Evolutionary conservation across 2,113 vertebrate genomes (phyloP).

Genomic region (Nycticorax nycticorax): DNA sequence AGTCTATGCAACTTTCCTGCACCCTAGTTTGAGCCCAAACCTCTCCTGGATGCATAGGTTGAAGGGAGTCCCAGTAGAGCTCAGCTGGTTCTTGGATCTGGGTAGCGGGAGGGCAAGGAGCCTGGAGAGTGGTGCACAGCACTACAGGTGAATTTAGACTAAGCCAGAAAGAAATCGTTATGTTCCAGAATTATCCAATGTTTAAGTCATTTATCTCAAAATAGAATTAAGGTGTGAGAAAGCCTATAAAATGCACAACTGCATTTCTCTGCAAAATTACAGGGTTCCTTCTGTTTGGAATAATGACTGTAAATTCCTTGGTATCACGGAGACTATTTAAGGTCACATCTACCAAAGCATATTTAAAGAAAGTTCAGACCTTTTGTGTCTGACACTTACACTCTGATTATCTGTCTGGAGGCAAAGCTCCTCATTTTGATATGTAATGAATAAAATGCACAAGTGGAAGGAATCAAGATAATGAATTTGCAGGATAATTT

Average conservation of each 20-base stretch:
- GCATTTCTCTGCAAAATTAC: not conserved
- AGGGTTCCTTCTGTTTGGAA: not conserved
- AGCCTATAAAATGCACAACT: not conserved
- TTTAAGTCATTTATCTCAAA: not conserved
- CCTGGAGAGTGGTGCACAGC: not conserved
- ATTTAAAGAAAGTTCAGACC: not conserved
- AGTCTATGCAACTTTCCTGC: not conserved
- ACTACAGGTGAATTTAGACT: not conserved
- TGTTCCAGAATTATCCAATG: not conserved
- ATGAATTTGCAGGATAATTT: constrained; percentile 72
- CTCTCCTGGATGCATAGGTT: not conserved
- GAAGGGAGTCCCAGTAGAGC: not conserved
- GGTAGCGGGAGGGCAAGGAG: not conserved
- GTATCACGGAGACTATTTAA: not conserved
- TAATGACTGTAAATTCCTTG: constrained; percentile 4
- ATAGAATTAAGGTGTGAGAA: not conserved
- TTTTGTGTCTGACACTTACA: constrained; percentile 31
- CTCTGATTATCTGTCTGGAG: constrained; percentile 63
- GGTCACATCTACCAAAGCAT: not conserved
- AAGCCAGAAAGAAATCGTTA: not conserved
- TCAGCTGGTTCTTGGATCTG: not conserved
- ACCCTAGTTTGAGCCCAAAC: not conserved
- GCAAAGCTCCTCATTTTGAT: constrained; percentile 60
- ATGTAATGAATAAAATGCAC: constrained; percentile 65
- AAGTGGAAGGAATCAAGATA: constrained; percentile 71